Percentiles rank a stretch among this genome's conserved stretches.
Conservation (phyloP, 2,888 invertebrate genomes). For the Amblyjoppa fuscipennis region DNA sequence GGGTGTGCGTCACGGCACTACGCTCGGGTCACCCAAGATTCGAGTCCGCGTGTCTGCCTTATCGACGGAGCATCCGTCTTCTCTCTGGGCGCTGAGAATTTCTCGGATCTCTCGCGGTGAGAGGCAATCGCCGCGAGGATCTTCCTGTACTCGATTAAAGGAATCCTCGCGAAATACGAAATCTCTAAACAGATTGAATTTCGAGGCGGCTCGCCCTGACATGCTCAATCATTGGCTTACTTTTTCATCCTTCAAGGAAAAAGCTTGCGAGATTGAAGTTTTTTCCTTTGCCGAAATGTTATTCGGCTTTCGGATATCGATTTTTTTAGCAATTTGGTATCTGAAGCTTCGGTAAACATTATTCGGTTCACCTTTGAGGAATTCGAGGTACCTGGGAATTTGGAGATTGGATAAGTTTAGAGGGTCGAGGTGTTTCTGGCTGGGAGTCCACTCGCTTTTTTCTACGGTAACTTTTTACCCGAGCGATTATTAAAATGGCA, state of each 20-base stretch:
- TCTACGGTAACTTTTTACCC: not conserved
- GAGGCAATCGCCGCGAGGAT: not conserved
- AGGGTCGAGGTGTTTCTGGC: not conserved
- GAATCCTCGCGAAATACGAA: not conserved
- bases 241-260: constrained; percentile 13
- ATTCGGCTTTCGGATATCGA: not conserved
- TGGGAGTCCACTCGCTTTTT: not conserved
- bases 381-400: constrained; percentile 22
- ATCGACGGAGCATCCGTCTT: constrained; percentile 35
- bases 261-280: constrained; percentile 1
- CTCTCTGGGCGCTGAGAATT: not conserved
- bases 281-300: not conserved
- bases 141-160: not conserved
- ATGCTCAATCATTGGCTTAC: constrained; percentile 21
- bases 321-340: not conserved
- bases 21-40: constrained; percentile 9
- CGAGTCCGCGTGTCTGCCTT: constrained; percentile 14
- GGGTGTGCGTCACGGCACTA: not conserved
- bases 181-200: constrained; percentile 7
- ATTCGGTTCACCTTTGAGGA: not conserved
- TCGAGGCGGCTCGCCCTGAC: constrained; percentile 1
- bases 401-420: not conserved
- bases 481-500: constrained; percentile 52
- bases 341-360: not conserved
- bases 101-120: constrained; percentile 35